Percentiles rank a stretch among this genome's conserved stretches.
Conservation (phyloP, 2,797 vertebrate genomes). For the Eurystomus glaucurus region DNA sequence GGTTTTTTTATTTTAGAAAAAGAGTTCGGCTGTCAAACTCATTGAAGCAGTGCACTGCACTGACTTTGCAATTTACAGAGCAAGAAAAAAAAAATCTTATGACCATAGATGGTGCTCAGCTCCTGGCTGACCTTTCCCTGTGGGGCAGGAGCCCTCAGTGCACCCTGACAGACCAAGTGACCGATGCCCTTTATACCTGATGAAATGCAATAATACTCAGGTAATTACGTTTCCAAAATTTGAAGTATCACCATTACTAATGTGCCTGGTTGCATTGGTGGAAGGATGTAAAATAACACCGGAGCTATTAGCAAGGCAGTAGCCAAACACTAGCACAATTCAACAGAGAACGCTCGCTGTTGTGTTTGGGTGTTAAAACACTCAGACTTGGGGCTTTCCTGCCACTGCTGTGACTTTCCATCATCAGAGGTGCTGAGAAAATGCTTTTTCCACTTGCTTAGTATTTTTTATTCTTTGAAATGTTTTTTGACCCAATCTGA, state of each 20-base stretch:
- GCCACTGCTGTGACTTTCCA: background rate
- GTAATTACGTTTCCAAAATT: background rate
- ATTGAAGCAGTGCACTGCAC: background rate
- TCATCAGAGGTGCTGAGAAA: background rate
- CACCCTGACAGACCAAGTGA: background rate
- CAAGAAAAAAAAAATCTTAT: constrained; percentile 29
- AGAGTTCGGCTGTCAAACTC: background rate
- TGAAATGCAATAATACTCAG: background rate
- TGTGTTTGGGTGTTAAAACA: background rate
- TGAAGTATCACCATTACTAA: background rate
- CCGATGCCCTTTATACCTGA: background rate
- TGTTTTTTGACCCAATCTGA: background rate
- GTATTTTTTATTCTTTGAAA: background rate
- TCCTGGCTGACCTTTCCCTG: constrained; percentile 11
- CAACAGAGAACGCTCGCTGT: background rate
- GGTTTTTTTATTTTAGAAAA: background rate
- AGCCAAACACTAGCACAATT: background rate
- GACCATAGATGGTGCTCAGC: background rate
- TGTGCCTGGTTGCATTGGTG: background rate
- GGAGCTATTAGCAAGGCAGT: background rate
- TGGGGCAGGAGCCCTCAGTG: background rate
- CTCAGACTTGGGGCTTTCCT: background rate
- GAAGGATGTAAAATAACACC: background rate
- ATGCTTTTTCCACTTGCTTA: background rate
- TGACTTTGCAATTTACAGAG: background rate